Conservation (phyloP, 2,797 vertebrate genomes). For the Sarcophilus harrisii region DNA sequence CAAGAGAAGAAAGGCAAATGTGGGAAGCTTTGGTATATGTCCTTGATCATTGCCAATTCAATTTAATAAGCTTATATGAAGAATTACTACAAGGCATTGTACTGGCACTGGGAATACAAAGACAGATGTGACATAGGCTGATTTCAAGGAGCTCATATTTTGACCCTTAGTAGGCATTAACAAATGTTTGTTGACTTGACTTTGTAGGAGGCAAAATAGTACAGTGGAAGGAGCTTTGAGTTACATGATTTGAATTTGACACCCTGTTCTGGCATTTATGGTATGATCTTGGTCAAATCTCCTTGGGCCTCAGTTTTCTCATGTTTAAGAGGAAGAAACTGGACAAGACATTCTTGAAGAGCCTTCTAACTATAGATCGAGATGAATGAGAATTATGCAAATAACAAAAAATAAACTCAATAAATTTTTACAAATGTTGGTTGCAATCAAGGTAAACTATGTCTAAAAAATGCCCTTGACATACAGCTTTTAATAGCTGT, state of each 20-base stretch:
- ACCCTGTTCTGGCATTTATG: background rate
- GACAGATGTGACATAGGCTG: too few relatives aligned
- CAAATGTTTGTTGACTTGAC: too few relatives aligned
- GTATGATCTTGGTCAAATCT: background rate
- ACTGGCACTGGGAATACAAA: background rate
- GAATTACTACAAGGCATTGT: background rate
- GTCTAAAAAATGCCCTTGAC: background rate
- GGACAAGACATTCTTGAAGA: background rate
- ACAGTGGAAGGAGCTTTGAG: too few relatives aligned
- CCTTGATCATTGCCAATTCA: background rate
- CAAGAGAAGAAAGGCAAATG: background rate
- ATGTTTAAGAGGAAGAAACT: background rate
- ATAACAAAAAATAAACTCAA: background rate
- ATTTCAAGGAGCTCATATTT: too few relatives aligned
- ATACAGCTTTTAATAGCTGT: background rate
- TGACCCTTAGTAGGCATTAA: too few relatives aligned
- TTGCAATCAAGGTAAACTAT: background rate
- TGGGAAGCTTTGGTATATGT: too few relatives aligned
- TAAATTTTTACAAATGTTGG: background rate
- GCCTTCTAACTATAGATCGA: background rate
- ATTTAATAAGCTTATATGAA: background rate
- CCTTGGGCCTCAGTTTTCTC: background rate
- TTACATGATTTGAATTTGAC: background rate
- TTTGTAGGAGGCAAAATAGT: too few relatives aligned
- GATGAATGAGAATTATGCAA: background rate